Evolutionary conservation across 2,888 invertebrate genomes (phyloP).

Genomic region (Caenorhabditis sp.): DNA sequence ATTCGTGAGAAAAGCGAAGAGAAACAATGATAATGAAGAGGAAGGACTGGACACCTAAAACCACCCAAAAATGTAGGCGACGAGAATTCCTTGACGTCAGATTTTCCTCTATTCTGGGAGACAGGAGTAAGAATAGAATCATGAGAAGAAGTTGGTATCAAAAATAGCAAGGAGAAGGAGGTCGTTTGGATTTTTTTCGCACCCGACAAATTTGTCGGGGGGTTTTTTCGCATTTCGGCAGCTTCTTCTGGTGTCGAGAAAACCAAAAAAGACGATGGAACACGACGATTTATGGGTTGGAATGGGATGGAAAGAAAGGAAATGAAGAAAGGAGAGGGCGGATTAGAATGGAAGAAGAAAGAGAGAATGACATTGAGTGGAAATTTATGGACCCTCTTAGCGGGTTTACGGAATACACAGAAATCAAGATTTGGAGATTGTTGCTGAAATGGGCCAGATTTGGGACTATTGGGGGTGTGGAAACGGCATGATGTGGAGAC

Average conservation of each 20-base stretch:
- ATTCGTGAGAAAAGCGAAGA: conserved; percentile 5
- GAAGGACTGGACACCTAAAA: background rate
- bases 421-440: background rate
- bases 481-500: no score
- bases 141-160: conserved; percentile 30
- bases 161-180: conserved; percentile 19
- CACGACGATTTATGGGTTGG: conserved; percentile 45
- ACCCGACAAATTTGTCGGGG: background rate
- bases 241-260: conserved; percentile 30
- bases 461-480: background rate
- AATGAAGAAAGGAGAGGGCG: conserved; percentile 28
- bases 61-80: conserved; percentile 18
- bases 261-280: conserved; percentile 30
- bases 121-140: conserved; percentile 13
- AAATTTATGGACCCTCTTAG: conserved; percentile 30
- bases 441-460: background rate
- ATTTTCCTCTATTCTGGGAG: background rate
- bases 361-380: conserved; percentile 19
- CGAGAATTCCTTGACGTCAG: conserved; percentile 36
- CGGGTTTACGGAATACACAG: background rate
- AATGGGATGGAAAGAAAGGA: conserved; percentile 17
- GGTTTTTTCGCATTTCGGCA: conserved; percentile 29
- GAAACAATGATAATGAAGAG: conserved; percentile 31
- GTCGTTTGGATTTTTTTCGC: conserved; percentile 21
- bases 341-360: conserved; percentile 18